Conservation (phyloP, 1,140 invertebrate genomes). For the Homarus americanus region DNA sequence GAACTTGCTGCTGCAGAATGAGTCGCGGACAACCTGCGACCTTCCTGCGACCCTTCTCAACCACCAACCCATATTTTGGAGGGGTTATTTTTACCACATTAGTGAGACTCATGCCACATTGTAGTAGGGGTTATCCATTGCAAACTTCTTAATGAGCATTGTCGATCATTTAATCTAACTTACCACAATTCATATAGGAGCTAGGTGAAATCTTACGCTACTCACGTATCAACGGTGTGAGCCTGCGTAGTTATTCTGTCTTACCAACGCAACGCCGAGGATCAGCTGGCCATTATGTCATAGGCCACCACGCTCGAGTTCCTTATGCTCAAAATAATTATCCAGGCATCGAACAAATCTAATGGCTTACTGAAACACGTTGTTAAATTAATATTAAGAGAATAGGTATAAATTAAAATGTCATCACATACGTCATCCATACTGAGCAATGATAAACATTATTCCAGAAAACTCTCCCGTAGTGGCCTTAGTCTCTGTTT, state of each 20-base stretch:
- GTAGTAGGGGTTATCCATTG: too few species aligned
- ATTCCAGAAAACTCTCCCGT: not conserved
- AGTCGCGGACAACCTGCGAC: constrained; percentile 16
- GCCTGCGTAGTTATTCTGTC: constrained; percentile 55
- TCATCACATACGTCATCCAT: too few species aligned
- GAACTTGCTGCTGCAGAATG: not conserved
- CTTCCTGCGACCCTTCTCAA: constrained; percentile 41
- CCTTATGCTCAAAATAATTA: not conserved
- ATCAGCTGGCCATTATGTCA: constrained; percentile 49
- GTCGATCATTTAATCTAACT: not conserved
- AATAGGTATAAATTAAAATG: too few species aligned
- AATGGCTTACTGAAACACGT: too few species aligned
- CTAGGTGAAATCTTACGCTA: constrained; percentile 6
- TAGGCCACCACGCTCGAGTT: constrained; percentile 12
- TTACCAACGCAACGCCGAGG: not conserved
- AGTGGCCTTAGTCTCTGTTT: constrained; percentile 57
- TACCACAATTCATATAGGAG: constrained; percentile 31
- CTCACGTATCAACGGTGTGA: constrained; percentile 44
- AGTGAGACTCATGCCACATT: too few species aligned
- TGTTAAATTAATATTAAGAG: too few species aligned
- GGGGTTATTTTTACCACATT: not conserved
- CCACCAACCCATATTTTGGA: not conserved
- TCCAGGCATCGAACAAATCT: too few species aligned
- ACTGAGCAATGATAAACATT: too few species aligned
- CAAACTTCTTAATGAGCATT: not conserved